Percentiles rank a stretch among this genome's conserved stretches.
phyloP scores from a whole-genome alignment of 2,888 invertebrate genomes.

The Tridacna crocea region DNA sequence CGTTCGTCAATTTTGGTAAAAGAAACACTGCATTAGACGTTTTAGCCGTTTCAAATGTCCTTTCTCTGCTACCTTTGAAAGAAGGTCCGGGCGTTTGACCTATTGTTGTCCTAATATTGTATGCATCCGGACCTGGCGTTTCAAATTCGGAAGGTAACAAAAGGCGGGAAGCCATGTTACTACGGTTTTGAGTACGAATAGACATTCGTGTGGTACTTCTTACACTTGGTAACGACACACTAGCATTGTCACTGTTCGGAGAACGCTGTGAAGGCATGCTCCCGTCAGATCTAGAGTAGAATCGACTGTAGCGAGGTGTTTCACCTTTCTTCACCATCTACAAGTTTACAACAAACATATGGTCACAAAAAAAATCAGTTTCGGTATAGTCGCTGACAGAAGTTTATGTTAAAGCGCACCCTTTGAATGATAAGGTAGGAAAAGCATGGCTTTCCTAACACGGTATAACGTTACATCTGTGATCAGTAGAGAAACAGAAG shows the following conservation, averaged over 20 bases:
- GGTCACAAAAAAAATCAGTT: not conserved
- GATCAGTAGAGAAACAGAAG: no score
- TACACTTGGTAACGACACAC: constrained; percentile 57
- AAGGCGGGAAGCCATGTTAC: constrained; percentile 52
- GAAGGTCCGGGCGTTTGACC: constrained; percentile 50
- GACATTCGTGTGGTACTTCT: constrained; percentile 53
- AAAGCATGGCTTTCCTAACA: no score
- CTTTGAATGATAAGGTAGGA: no score
- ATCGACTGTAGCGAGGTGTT: constrained; percentile 40
- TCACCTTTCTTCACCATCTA: constrained; percentile 59
- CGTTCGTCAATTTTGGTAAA: constrained; percentile 62
- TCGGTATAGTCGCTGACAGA: no score
- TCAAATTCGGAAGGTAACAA: constrained; percentile 54
- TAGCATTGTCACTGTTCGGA: constrained; percentile 47
- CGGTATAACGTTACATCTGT: no score
- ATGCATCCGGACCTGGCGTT: constrained; percentile 66
- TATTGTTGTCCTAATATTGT: constrained; percentile 65
- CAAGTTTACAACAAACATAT: constrained; percentile 12
- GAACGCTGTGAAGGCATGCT: constrained; percentile 44
- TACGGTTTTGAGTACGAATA: constrained; percentile 37
- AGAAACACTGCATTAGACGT: constrained; percentile 64
- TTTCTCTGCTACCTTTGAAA: constrained; percentile 63
- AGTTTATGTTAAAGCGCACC: no score
- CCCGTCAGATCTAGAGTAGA: constrained; percentile 50
- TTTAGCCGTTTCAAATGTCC: constrained; percentile 63